Base-by-base conservation (phyloP, 1,140 invertebrate species). In the Leptopilina boulardi region DNA sequence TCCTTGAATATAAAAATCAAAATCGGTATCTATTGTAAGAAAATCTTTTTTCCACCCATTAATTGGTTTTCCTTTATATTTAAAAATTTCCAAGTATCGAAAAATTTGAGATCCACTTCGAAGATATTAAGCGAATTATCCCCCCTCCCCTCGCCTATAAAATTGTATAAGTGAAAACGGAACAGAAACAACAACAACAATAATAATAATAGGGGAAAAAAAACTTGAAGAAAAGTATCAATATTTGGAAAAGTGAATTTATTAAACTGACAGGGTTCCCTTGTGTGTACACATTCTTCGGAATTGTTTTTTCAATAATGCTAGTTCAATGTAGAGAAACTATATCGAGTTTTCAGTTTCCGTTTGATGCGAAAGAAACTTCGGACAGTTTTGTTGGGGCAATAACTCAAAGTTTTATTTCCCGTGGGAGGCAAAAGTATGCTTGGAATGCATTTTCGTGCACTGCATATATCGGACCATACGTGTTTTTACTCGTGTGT, bases 361-460 rank as follows among this genome's bases (percentile, higher is more conserved):
- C 15, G 11, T 34, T 66, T 66, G 59, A 66, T 66, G 21, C 23
- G 23, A 66, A 66, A 66, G 15, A 74, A 51, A 38, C 23, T 51
- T 26, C 5, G 51, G 47, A 26, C 23, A 38, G 72, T 71, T 70
- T 78, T 71, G 38, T 75, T 78, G 74, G n/a, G n/a, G 44, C 77
- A 59, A 78, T 73, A 78, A 74, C 66, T 78, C 72, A 42, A 78
- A 78, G 73, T 78, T 78, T 78, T 78, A 78, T 78, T 78, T 78
- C 77, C 77, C 47, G 34, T 59, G 34, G 19, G 59, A 23, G 1
- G 41, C 21, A 18, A 66, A 54, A 59, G 59, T 21, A 19, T 70
- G 66, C 54, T 66, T 42, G 70, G 66, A 74, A 78, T 74, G 73
- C 73, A 71, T 78, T 78, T 78, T 75, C 73, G 70, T 71, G 73